A percentile compares a stretch with the other conserved stretches of the same genome.
Conservation (phyloP, 1,140 invertebrate species). For the Sarcophaga bullata region DNA sequence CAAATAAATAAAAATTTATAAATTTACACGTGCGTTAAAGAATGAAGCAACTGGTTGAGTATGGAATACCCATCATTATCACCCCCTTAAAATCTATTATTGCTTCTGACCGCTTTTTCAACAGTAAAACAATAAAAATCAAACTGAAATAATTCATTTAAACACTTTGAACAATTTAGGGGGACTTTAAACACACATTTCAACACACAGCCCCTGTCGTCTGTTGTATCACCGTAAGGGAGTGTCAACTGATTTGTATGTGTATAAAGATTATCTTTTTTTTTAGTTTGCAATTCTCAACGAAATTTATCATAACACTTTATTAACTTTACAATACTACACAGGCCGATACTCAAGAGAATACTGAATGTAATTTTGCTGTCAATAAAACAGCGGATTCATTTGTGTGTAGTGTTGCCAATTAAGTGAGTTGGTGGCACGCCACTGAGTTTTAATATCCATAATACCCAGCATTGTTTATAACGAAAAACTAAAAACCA, state of each 20-base stretch:
- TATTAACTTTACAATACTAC: background rate
- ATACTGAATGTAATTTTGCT: slow-evolving; percentile 1
- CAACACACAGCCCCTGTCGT: background rate
- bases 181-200: background rate
- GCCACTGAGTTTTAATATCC: too few species aligned
- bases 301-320: background rate
- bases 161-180: background rate
- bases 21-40: too few species aligned
- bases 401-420: background rate
- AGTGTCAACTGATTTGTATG: background rate
- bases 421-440: background rate
- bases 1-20: too few species aligned
- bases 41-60: too few species aligned
- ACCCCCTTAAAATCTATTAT: too few species aligned
- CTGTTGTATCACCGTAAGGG: background rate
- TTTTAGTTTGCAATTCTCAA: background rate
- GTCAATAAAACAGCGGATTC: background rate
- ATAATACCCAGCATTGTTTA: too few species aligned
- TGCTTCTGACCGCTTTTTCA: too few species aligned
- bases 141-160: background rate
- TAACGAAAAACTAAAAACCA: too few species aligned
- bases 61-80: too few species aligned
- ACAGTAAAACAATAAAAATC: too few species aligned
- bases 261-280: background rate
- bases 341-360: slow-evolving; percentile 25